phyloP scores from a whole-genome alignment of 2,888 invertebrate genomes.

The Ramazzottius varieornatus region DNA sequence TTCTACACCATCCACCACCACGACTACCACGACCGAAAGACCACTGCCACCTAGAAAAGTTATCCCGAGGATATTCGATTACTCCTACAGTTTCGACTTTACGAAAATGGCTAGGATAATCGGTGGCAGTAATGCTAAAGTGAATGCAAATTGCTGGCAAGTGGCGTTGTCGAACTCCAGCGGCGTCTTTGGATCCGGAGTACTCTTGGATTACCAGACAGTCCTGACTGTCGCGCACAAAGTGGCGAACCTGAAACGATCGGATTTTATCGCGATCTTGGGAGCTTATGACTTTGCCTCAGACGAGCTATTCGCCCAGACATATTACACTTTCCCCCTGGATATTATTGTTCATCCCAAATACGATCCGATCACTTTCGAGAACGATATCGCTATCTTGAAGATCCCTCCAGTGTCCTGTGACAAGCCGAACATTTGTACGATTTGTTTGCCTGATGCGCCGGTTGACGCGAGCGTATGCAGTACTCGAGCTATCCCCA shows the following conservation, averaged over 20 bases:
- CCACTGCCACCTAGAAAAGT: neutral
- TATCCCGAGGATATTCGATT: neutral
- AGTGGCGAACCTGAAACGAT: neutral
- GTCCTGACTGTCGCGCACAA: neutral
- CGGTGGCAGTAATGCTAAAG: neutral
- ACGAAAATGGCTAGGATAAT: neutral
- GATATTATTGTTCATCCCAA: neutral
- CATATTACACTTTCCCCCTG: neutral
- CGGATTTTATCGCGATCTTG: neutral
- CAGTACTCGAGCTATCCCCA: neutral
- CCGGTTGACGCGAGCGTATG: neutral
- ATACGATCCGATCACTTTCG: neutral
- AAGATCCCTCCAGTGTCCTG: neutral
- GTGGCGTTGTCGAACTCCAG: neutral
- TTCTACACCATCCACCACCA: neutral
- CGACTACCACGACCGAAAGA: neutral
- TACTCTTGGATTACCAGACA: neutral
- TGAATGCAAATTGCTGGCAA: neutral
- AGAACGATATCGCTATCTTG: neutral
- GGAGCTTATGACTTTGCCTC: neutral
- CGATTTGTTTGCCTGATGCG: neutral
- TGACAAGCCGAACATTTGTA: neutral
- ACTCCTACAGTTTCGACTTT: slow-evolving; percentile 1
- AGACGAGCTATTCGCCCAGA: neutral
- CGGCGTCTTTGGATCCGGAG: neutral